Conservation (phyloP, 64 coral and sea anemone genomes). For the Montipora efflorescens region DNA sequence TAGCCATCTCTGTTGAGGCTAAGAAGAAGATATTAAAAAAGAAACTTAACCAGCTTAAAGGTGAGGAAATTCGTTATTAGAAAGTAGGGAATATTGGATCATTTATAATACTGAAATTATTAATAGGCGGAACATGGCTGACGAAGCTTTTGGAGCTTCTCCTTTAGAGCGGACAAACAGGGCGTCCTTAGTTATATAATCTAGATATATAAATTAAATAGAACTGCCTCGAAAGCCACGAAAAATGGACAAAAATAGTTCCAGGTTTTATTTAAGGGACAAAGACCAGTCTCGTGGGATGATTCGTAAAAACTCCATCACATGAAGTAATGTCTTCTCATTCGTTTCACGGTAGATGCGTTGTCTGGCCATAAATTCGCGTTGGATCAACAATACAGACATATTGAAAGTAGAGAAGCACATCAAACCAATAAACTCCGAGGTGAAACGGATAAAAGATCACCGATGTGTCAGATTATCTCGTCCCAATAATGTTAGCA, state of each 20-base stretch:
- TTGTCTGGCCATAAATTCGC: neutral
- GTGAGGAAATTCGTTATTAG: neutral
- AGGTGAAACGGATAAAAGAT: neutral
- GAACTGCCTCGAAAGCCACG: neutral
- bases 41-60: slow-evolving; percentile 59
- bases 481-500: neutral
- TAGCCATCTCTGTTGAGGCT: slow-evolving; percentile 70
- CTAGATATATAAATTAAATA: neutral
- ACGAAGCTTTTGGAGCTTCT: neutral
- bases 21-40: slow-evolving; percentile 59
- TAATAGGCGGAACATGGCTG: neutral
- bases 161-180: neutral
- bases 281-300: neutral
- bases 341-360: neutral
- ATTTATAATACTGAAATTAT: neutral
- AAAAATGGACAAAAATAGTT: neutral
- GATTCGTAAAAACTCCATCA: neutral
- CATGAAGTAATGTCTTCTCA: neutral
- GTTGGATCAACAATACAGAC: neutral
- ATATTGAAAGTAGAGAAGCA: neutral
- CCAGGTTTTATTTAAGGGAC: too few relatives aligned
- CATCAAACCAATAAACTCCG: neutral
- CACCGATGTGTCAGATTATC: neutral
- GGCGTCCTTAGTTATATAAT: neutral
- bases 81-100: neutral